Conservation (phyloP, 2,888 invertebrate genomes). For the Trachelus tabidus region DNA sequence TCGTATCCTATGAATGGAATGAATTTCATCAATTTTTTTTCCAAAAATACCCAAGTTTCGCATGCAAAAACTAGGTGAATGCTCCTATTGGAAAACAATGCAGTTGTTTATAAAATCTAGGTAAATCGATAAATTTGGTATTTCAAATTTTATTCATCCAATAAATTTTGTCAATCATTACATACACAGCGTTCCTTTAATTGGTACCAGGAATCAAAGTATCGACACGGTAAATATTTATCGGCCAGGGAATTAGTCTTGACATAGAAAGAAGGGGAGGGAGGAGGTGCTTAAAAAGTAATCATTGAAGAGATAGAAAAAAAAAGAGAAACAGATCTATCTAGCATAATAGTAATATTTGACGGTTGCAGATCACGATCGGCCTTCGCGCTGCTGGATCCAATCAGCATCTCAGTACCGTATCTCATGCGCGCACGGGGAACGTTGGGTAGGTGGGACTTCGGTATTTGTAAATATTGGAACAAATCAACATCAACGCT, state of each 20-base stretch:
- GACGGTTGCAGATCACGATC: constrained; percentile 57
- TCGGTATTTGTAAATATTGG: constrained; percentile 43
- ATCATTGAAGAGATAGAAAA: background rate
- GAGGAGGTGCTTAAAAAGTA: background rate
- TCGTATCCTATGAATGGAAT: background rate
- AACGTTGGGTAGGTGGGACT: constrained; percentile 22
- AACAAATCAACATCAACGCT: constrained; percentile 33
- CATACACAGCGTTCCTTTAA: background rate
- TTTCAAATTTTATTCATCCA: background rate
- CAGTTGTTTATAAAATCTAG: background rate
- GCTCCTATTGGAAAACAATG: background rate
- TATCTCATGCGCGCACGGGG: constrained; percentile 21
- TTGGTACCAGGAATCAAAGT: background rate
- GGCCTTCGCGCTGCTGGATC: constrained; percentile 50
- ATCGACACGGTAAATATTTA: background rate
- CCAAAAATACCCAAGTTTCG: background rate
- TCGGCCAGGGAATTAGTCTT: background rate
- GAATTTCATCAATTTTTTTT: background rate
- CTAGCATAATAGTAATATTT: constrained; percentile 40
- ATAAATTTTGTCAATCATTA: background rate
- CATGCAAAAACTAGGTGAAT: background rate
- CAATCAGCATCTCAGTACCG: constrained; percentile 40
- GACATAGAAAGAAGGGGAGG: background rate
- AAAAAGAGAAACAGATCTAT: constrained; percentile 1
- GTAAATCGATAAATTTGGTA: background rate